Evolutionary conservation across 2,113 vertebrate genomes (phyloP), one percentile per base, ranked within the genome.

Genomic region (Asarcornis scutulata): DNA sequence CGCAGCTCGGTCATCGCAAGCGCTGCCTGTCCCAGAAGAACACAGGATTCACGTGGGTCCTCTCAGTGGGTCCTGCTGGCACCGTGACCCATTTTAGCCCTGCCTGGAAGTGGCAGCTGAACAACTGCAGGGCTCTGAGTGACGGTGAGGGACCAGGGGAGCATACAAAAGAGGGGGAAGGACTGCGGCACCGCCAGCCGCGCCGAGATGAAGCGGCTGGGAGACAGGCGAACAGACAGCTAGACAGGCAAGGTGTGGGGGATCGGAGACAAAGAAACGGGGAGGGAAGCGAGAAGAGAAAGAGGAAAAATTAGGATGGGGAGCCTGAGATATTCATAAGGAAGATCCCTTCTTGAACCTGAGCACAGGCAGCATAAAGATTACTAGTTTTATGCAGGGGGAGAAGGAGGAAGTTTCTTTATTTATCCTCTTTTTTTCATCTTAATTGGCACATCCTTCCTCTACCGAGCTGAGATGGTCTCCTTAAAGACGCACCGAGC

Each of bases 371-470:
- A 84, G 74, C 83, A 88, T 95, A 92, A 91, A 97, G 95, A 88
- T 46, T 79, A 53, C 83, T 58, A 77, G 34, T 32, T 50, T 64
- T 50, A 71, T 76, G 56, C 55, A 63, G 60, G 3, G 20, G 52
- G 38, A 93, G 31, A 84, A 93, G 42, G 17, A 83, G 52, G 63
- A 69, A 73, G 42, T 85, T 94, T 74, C 52, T 97, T 97, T 96
- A 88, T 95, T 96, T 89, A 93, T 59, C 75, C 31, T 48, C 22
- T 21, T 23, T 36, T 96, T 96, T 96, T 82, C 88, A 90, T 83
- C 69, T 87, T 92, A 94, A 95, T 93, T 94, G 95, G 95, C 85
- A 93, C 86, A 85, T 91, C 76, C 89, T 89, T 66, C 81, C 93
- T 97, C 92, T 83, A 89, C 44, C 88, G 83, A 73, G 81, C 91